Evolutionary conservation across 2,888 invertebrate species (phyloP).

Genomic region (Diabrotica balteata): DNA sequence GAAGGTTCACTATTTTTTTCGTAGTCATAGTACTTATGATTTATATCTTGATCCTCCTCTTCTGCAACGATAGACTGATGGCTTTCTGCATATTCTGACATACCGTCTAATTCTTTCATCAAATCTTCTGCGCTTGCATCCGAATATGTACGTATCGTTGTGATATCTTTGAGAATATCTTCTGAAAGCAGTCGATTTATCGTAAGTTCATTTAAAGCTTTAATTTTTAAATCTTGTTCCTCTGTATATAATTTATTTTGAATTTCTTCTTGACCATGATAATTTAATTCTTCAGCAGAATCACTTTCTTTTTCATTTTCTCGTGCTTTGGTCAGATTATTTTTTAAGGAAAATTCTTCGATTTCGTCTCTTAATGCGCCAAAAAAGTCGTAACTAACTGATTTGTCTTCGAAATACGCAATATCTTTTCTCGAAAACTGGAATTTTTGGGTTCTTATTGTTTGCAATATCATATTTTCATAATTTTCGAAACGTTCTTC

Average conservation of each 20-base stretch:
- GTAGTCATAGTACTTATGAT: too few relatives aligned
- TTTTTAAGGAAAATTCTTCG: neutral
- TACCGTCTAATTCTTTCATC: neutral
- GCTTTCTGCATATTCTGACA: too few relatives aligned
- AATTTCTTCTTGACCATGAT: neutral
- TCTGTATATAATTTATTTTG: neutral
- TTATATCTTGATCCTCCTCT: too few relatives aligned
- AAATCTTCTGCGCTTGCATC: neutral
- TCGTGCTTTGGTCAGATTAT: neutral
- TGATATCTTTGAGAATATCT: slow-evolving; percentile 33
- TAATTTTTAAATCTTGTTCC: neutral
- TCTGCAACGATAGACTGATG: too few relatives aligned
- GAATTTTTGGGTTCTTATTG: slow-evolving; percentile 6
- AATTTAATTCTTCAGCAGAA: neutral
- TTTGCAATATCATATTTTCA: slow-evolving; percentile 20
- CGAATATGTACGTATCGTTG: slow-evolving; percentile 9
- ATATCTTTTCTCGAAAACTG: slow-evolving; percentile 21
- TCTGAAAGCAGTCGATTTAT: slow-evolving; percentile 26
- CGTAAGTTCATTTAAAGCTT: slow-evolving; percentile 18
- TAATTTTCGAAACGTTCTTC: slow-evolving; percentile 18
- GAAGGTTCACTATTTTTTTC: too few relatives aligned
- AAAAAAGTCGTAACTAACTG: slow-evolving; percentile 14
- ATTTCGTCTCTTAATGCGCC: slow-evolving; percentile 7
- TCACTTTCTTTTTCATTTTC: slow-evolving; percentile 2
- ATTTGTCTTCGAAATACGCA: slow-evolving; percentile 14